A percentile compares a stretch with the other conserved stretches of the same genome.
Conservation (phyloP, 1,140 invertebrate species). For the Brachionus calyciflorus region DNA sequence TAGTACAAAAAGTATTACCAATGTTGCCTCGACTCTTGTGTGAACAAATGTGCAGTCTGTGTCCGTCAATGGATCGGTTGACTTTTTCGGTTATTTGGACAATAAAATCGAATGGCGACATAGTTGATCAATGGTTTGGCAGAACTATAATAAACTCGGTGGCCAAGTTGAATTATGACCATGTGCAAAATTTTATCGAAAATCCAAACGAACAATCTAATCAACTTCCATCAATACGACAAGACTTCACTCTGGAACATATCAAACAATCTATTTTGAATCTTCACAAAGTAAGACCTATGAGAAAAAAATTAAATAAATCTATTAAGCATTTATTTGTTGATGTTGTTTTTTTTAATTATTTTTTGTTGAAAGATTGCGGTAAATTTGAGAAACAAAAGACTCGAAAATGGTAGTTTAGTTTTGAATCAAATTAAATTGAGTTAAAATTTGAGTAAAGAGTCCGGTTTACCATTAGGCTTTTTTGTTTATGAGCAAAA, state of each 20-base stretch:
- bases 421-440: constrained; percentile 75
- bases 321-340: too few relatives aligned
- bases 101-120: constrained; percentile 65
- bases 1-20: constrained; percentile 78
- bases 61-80: constrained; percentile 77
- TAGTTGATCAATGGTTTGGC: constrained; percentile 72
- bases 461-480: constrained; percentile 62
- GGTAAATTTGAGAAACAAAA: constrained; percentile 62
- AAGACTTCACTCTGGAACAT: constrained; percentile 64
- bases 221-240: constrained; percentile 69
- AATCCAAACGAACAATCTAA: constrained; percentile 65
- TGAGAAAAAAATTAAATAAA: too few relatives aligned
- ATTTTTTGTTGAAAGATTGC: constrained; percentile 52
- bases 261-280: constrained; percentile 67
- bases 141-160: constrained; percentile 81
- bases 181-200: constrained; percentile 78
- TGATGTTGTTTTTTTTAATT: neutral
- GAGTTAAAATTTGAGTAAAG: constrained; percentile 69
- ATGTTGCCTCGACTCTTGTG: constrained; percentile 84
- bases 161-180: constrained; percentile 80
- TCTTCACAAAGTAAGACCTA: constrained; percentile 63
- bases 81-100: constrained; percentile 85
- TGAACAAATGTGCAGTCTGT: constrained; percentile 75
- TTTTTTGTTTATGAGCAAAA: constrained; percentile 61
- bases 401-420: constrained; percentile 72